phyloP scores from a whole-genome alignment of 2,797 vertebrate genomes.

The Esox masquinongy region DNA sequence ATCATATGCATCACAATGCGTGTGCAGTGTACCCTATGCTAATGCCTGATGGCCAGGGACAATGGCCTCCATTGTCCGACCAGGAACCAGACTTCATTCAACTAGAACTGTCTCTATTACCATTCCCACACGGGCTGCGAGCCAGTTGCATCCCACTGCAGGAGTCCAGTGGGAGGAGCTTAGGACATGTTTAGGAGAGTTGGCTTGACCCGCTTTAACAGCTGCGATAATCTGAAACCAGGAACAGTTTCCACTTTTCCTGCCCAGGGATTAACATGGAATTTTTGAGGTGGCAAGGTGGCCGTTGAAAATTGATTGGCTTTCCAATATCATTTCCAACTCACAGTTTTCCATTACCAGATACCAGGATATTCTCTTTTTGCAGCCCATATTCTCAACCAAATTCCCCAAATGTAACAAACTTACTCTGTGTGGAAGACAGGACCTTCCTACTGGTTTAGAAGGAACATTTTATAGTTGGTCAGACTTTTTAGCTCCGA shows the following conservation, averaged over 20 bases:
- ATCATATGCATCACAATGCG: conserved; percentile 72
- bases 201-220: conserved; percentile 66
- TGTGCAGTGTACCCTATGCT: conserved; percentile 56
- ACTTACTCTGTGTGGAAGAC: neutral
- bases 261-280: conserved; percentile 58
- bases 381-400: too few species aligned
- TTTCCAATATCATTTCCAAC: conserved; percentile 69
- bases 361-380: too few species aligned
- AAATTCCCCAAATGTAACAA: neutral
- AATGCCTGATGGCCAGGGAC: conserved; percentile 62
- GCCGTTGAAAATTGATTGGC: conserved; percentile 33
- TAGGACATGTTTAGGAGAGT: conserved; percentile 54
- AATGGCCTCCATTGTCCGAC: conserved; percentile 73
- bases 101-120: conserved; percentile 56
- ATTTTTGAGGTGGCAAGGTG: conserved; percentile 45
- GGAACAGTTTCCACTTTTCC: conserved; percentile 54
- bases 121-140: conserved; percentile 39
- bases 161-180: conserved; percentile 41
- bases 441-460: conserved; percentile 45
- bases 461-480: conserved; percentile 43
- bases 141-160: conserved; percentile 54
- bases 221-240: conserved; percentile 69
- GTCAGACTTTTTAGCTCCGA: conserved; percentile 43
- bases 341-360: conserved; percentile 50
- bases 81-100: conserved; percentile 66